Base-by-base conservation (phyloP, 1,140 invertebrate species). In the Drosophila pandora region DNA sequence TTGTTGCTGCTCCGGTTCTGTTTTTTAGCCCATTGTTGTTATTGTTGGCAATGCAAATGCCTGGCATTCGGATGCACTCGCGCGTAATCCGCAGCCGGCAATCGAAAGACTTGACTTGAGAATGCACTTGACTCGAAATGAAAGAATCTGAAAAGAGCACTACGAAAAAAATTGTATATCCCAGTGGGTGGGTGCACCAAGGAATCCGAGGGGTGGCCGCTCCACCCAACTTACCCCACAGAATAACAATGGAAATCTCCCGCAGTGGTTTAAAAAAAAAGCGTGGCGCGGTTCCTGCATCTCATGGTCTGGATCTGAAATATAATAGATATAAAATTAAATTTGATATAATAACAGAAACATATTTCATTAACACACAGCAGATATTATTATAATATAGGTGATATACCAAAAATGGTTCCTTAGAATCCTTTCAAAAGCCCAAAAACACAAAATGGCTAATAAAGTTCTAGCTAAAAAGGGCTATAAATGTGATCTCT, bases 51-150 rank as follows among this genome's bases (percentile, higher is more conserved):
- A 74, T 74, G 82, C 77, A 78, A 87, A 82, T 71, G 64, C 74
- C 69, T 57, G 58, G 78, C 74, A 85, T 85, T 85, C 69, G 74
- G 52, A 85, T 85, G 82, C 82, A 78, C 61, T 78, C 78, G 74
- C 43, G 69, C 82, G 75, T 74, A 56, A 67, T 54, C 64, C 79
- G 63, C 62, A 47, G 43, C 43, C 43, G 43, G 43, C 43, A 47
- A 47, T 21, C 25, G 55, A 63, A 54, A 60, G 54, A 79, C 76
- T 79, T 76, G 77, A 87, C 82, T 85, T 62, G 71, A 64, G 63
- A 67, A 67, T 67, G 60, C 63, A 85, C 81, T 85, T 87, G 77
- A 85, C 82, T 85, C 50, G 71, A 69, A 76, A 70, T 64, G 58
- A 84, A 81, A 85, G 72, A 76, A 73, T 71, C 55, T 74, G 75